These are phyloP conservation scores for Zaprionus taronus DNA, from an alignment of 1,140 invertebrate genomes.

Conservation along the genomic window DNA sequence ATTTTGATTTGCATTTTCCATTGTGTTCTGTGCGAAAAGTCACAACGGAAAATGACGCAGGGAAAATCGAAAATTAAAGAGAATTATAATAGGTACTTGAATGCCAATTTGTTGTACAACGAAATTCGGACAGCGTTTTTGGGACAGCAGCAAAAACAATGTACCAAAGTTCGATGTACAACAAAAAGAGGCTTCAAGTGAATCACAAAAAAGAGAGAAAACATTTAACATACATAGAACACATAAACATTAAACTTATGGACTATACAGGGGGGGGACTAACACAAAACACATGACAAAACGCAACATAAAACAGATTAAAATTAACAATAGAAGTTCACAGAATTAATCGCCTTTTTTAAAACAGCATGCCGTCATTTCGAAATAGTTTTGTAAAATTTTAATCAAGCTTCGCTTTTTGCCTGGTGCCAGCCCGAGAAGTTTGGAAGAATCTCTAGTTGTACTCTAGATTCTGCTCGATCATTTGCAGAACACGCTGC, in stretches of 20 bases:
- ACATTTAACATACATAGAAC: conserved; percentile 41
- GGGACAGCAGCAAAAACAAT: conserved; percentile 66
- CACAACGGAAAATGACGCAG: conserved; percentile 42
- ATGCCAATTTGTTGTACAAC: conserved; percentile 15
- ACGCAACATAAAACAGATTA: conserved; percentile 73
- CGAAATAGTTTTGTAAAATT: conserved; percentile 45
- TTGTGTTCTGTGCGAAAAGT: conserved; percentile 49
- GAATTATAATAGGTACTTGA: conserved; percentile 11
- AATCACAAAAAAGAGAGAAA: conserved; percentile 13
- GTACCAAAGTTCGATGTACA: conserved; percentile 2
- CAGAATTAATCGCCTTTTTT: conserved; percentile 24
- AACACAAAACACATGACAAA: conserved; percentile 46
- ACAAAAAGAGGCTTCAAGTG: conserved; percentile 9
- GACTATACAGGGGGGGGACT: conserved; percentile 33
- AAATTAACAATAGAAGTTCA: conserved; percentile 47
- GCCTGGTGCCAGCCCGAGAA: conserved; percentile 47
- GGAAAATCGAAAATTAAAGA: conserved; percentile 16
- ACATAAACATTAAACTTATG: conserved; percentile 42
- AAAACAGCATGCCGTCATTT: conserved; percentile 65
- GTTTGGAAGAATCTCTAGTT: neutral
- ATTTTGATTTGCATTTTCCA: conserved; percentile 35
- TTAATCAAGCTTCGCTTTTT: conserved; percentile 1
- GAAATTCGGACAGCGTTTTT: conserved; percentile 51
- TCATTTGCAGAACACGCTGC: conserved; percentile 78
- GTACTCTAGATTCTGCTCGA: conserved; percentile 77